Conservation (phyloP, 2,797 vertebrate species). For the Merluccius polli region DNA sequence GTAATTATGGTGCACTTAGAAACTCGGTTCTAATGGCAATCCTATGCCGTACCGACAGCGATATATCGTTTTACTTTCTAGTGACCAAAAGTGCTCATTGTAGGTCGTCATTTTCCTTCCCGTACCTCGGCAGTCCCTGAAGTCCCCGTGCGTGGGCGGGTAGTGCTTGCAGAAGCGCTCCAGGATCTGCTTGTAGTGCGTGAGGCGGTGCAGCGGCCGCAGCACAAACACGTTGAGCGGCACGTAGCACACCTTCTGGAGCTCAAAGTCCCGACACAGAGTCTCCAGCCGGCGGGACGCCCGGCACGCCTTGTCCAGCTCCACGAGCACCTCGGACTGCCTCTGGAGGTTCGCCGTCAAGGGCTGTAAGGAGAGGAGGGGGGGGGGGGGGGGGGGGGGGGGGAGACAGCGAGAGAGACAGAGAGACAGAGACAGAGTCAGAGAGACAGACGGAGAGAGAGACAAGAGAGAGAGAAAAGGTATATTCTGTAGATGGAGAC, state of each 20-base stretch:
- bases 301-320: conserved; percentile 82
- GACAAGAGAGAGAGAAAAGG: no score
- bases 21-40: no score
- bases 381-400: not conserved
- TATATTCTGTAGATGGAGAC: not conserved
- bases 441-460: no score
- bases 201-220: conserved; percentile 90
- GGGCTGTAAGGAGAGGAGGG: conserved; percentile 63
- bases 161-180: conserved; percentile 95
- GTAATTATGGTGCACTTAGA: no score
- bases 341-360: conserved; percentile 84
- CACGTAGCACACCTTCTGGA: conserved; percentile 96
- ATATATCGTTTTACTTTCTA: no score
- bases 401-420: not conserved
- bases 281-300: conserved; percentile 80
- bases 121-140: conserved; percentile 84
- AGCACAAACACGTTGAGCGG: conserved; percentile 94
- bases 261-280: conserved; percentile 91
- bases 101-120: not conserved
- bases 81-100: no score
- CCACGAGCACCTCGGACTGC: conserved; percentile 84
- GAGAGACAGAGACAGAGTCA: no score
- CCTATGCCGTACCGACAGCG: no score
- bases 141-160: conserved; percentile 83
- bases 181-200: conserved; percentile 97